A percentile compares a stretch with the other conserved stretches of the same genome.
These are phyloP conservation scores for Anarsia innoxiella DNA, from an alignment of 2,888 invertebrate species.

Conservation along the genomic window DNA sequence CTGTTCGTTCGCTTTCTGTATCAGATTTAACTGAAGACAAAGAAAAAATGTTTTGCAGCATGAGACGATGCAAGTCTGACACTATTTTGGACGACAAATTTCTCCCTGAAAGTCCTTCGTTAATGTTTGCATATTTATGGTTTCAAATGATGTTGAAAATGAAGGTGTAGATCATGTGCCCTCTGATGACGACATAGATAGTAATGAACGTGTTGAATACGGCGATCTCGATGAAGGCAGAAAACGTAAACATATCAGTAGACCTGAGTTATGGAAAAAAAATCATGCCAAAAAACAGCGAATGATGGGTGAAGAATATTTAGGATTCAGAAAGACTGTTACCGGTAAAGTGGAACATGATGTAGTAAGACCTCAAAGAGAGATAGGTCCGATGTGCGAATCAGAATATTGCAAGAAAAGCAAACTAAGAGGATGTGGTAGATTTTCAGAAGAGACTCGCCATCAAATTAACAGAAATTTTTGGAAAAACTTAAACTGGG, in stretches of 20 bases:
- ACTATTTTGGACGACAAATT: background rate
- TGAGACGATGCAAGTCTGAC: background rate
- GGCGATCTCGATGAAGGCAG: constrained; percentile 14
- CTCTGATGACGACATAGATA: background rate
- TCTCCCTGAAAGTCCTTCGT: background rate
- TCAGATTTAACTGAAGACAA: too few relatives aligned
- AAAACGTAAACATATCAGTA: constrained; percentile 16
- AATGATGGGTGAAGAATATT: constrained; percentile 20
- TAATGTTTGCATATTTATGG: too few relatives aligned
- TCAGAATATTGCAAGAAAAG: constrained; percentile 21
- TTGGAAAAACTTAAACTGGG: constrained; percentile 22
- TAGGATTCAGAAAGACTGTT: constrained; percentile 17
- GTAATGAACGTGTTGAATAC: background rate
- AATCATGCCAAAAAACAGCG: constrained; percentile 15
- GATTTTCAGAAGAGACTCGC: constrained; percentile 17
- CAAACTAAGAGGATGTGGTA: constrained; percentile 16
- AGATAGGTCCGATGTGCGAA: constrained; percentile 14
- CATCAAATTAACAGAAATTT: constrained; percentile 17
- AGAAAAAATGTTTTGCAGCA: background rate
- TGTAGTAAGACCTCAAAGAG: constrained; percentile 11
- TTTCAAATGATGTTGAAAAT: too few relatives aligned
- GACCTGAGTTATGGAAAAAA: constrained; percentile 18
- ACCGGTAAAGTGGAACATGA: constrained; percentile 8
- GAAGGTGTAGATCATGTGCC: background rate
- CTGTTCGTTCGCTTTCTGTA: too few relatives aligned